Percentiles rank a stretch among this genome's conserved stretches.
phyloP scores from a whole-genome alignment of 2,888 invertebrate genomes.

The Mimumesa dahlbomi region DNA sequence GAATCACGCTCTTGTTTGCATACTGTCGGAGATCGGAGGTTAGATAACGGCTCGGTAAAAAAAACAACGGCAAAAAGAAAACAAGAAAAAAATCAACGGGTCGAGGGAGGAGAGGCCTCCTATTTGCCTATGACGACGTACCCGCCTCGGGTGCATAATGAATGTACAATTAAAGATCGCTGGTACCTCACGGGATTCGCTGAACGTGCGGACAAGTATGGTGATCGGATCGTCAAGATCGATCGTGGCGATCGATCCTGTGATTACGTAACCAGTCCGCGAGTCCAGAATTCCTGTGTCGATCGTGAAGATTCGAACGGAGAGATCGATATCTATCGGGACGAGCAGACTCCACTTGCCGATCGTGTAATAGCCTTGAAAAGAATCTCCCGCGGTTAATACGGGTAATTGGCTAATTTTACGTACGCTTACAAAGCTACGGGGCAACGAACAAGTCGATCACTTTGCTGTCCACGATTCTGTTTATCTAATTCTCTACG shows the following conservation, averaged over 20 bases:
- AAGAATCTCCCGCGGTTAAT: no score
- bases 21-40: constrained; percentile 68
- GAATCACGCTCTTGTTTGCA: constrained; percentile 37
- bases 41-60: constrained; percentile 39
- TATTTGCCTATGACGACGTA: constrained; percentile 70
- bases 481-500: background rate
- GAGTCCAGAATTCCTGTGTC: no score
- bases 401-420: no score
- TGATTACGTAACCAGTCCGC: no score
- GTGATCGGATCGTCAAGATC: constrained; percentile 20
- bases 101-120: constrained; percentile 52
- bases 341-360: no score
- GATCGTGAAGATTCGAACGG: no score
- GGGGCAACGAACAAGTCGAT: background rate
- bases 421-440: no score
- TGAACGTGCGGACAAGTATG: constrained; percentile 11
- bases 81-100: constrained; percentile 59
- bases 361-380: no score
- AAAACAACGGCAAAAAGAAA: background rate
- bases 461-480: background rate
- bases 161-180: constrained; percentile 73
- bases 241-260: background rate
- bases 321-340: no score
- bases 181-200: constrained; percentile 57
- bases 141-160: constrained; percentile 67